Percentiles rank a stretch among this genome's conserved stretches.
These are phyloP conservation scores for Callaeas wilsoni DNA, from an alignment of 2,113 vertebrate species.

Conservation along the genomic window DNA sequence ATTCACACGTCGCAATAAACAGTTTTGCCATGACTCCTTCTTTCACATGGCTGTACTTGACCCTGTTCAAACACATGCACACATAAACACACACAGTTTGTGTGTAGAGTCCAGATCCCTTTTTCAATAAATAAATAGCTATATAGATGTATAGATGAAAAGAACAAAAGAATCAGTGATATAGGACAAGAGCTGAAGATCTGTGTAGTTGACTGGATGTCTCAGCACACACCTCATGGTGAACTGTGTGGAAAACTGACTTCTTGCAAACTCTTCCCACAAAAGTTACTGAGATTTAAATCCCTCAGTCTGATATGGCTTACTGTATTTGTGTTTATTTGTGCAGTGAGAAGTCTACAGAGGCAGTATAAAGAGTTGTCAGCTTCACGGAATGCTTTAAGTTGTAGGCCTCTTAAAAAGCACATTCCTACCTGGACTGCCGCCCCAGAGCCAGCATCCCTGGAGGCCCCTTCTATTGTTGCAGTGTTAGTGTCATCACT, in stretches of 20 bases:
- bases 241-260: not conserved
- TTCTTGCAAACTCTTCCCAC: not conserved
- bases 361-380: not conserved
- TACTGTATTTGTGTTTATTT: constrained; percentile 41
- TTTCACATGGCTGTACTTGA: constrained; percentile 33
- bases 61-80: not conserved
- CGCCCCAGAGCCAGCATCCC: constrained; percentile 2
- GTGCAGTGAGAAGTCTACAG: not conserved
- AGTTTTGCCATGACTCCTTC: constrained; percentile 9
- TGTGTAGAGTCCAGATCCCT: not conserved
- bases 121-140: constrained; percentile 12
- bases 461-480: constrained; percentile 64
- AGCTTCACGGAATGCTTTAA: constrained; percentile 24
- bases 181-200: not conserved
- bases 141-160: not conserved
- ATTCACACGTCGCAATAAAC: constrained; percentile 6
- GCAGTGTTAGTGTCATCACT: constrained; percentile 69
- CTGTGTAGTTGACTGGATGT: not conserved
- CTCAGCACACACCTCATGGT: not conserved
- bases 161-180: not conserved
- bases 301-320: not conserved
- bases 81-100: not conserved
- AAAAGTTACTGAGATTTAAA: not conserved
- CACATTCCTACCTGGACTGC: constrained; percentile 58
- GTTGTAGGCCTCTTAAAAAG: constrained; percentile 25